A percentile compares a stretch with the other conserved stretches of the same genome.
These are phyloP conservation scores for Microcebus tavaratra DNA, from an alignment of 2,113 vertebrate genomes.

Conservation along the genomic window DNA sequence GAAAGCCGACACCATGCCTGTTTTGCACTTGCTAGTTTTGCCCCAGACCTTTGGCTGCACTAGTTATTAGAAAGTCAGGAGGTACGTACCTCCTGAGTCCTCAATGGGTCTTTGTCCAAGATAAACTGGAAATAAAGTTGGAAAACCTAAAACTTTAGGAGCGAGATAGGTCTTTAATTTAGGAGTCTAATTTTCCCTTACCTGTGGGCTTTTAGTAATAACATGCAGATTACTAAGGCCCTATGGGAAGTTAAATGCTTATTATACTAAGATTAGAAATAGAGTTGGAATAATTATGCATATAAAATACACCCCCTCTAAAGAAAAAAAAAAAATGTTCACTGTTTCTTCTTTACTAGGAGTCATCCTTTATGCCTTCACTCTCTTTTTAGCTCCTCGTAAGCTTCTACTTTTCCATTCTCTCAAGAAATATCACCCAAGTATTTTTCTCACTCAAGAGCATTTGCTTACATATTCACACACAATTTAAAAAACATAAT, in stretches of 20 bases:
- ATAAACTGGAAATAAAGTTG: constrained; percentile 37
- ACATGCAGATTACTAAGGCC: constrained; percentile 38
- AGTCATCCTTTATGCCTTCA: neutral
- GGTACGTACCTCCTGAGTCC: neutral
- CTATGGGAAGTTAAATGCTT: constrained; percentile 35
- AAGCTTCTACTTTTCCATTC: constrained; percentile 51
- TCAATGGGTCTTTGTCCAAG: constrained; percentile 2
- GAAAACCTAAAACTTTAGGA: constrained; percentile 17
- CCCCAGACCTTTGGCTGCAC: neutral
- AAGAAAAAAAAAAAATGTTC: neutral
- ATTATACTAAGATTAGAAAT: constrained; percentile 1
- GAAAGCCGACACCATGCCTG: neutral
- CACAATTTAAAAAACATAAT: constrained; percentile 72
- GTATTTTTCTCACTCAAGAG: constrained; percentile 49
- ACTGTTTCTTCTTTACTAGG: neutral
- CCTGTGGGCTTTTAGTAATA: constrained; percentile 51
- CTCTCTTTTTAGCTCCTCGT: neutral
- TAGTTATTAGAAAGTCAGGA: neutral
- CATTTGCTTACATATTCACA: constrained; percentile 58
- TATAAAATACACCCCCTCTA: neutral
- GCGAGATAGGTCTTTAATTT: neutral
- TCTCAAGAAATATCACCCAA: constrained; percentile 57
- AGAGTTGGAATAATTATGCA: neutral
- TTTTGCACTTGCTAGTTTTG: neutral
- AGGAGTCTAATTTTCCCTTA: constrained; percentile 42